A percentile compares a stretch with the other conserved stretches of the same genome.
Conservation (phyloP, 2,888 invertebrate species). For the Tineola bisselliella region DNA sequence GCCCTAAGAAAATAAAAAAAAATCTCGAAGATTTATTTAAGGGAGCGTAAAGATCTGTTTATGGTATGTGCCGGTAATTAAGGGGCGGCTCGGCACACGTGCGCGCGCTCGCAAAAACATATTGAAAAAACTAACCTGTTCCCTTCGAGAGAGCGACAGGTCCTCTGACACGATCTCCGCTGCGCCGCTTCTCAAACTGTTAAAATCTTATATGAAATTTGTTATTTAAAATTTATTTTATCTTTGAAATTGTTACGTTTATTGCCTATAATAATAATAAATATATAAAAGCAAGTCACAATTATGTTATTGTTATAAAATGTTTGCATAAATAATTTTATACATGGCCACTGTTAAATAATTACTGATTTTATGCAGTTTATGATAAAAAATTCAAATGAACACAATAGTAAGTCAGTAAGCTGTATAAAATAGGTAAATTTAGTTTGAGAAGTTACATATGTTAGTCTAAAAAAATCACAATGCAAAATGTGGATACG, state of each 20-base stretch:
- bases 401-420: too few species aligned
- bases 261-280: too few species aligned
- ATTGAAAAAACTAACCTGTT: slow-evolving; percentile 61
- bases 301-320: too few species aligned
- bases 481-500: too few species aligned
- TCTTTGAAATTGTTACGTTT: background rate
- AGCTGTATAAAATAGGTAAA: too few species aligned
- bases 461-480: too few species aligned
- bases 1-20: slow-evolving; percentile 55
- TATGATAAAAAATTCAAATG: too few species aligned
- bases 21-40: slow-evolving; percentile 63
- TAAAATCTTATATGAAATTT: background rate
- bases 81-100: slow-evolving; percentile 52
- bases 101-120: slow-evolving; percentile 63
- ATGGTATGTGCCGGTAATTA: slow-evolving; percentile 69
- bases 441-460: too few species aligned
- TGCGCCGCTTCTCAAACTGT: slow-evolving; percentile 34
- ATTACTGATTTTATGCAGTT: too few species aligned
- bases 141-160: slow-evolving; percentile 54
- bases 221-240: background rate
- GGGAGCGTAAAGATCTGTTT: slow-evolving; percentile 69
- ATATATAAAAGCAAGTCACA: too few species aligned
- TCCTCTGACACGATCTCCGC: slow-evolving; percentile 56
- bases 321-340: too few species aligned
- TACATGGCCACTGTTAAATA: too few species aligned